A percentile compares a stretch with the other conserved stretches of the same genome.
Conservation (phyloP, 2,888 invertebrate species). For the Tetranychus truncatus region DNA sequence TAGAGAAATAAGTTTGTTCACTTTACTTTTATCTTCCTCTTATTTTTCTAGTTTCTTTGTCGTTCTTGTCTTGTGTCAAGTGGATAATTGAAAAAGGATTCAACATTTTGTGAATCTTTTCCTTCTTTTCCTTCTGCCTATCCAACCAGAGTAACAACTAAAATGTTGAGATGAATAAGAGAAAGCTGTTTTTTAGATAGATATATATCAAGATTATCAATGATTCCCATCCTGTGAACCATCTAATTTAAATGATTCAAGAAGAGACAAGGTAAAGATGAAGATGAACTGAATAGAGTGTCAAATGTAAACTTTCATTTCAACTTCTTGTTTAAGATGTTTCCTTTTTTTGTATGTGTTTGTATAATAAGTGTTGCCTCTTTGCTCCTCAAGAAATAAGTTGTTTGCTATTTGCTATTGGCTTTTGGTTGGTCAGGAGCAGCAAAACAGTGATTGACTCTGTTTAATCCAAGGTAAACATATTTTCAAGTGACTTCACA, state of each 20-base stretch:
- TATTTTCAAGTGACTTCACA: slow-evolving; percentile 1
- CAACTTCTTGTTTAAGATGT: not conserved
- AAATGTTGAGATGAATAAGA: not conserved
- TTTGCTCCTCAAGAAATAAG: not conserved
- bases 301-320: not conserved
- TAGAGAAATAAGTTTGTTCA: not conserved
- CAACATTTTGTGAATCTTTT: not conserved
- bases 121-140: not conserved
- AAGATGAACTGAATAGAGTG: not conserved
- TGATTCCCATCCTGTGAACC: not conserved
- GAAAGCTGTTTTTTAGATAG: not conserved
- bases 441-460: not conserved
- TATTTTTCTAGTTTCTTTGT: not conserved
- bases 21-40: not conserved
- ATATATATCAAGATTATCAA: not conserved
- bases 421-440: not conserved
- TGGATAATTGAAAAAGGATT: not conserved
- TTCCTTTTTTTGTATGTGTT: not conserved
- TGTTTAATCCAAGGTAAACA: not conserved
- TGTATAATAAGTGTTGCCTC: no score
- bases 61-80: not conserved
- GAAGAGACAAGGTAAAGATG: not conserved
- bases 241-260: not conserved
- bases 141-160: not conserved
- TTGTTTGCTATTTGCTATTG: not conserved